These are phyloP conservation scores for Pyrgus malvae DNA, from an alignment of 2,888 invertebrate genomes.

Conservation along the genomic window DNA sequence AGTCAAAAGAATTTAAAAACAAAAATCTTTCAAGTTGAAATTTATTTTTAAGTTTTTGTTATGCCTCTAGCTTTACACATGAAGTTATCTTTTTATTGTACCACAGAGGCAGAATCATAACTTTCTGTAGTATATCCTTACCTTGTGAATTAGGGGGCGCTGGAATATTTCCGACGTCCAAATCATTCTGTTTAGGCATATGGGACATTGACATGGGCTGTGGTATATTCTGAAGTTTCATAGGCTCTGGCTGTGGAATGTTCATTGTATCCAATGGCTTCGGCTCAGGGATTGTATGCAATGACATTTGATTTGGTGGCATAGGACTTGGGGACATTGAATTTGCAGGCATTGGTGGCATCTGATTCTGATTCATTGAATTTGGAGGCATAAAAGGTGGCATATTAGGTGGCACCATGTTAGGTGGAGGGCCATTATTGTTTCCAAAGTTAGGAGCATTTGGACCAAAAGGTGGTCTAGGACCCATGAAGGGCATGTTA, in stretches of 20 bases:
- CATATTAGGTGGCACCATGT: conserved; percentile 51
- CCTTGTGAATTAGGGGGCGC: conserved; percentile 52
- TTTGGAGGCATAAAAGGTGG: conserved; percentile 55
- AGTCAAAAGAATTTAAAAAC: too few species aligned
- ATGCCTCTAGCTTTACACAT: background rate
- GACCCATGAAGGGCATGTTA: conserved; percentile 64
- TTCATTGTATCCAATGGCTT: conserved; percentile 45
- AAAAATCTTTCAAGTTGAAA: background rate
- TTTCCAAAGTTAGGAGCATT: conserved; percentile 54
- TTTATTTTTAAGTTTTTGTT: too few species aligned
- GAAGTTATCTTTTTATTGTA: background rate
- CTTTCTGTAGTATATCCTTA: background rate
- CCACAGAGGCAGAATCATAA: background rate
- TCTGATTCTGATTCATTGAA: conserved; percentile 45
- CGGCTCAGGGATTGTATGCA: conserved; percentile 42
- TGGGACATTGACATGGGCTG: conserved; percentile 82
- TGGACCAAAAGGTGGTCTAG: conserved; percentile 63
- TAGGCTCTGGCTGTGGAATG: conserved; percentile 64
- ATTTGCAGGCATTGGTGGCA: conserved; percentile 39
- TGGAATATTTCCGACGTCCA: conserved; percentile 82
- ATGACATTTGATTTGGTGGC: background rate
- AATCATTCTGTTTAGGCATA: conserved; percentile 83
- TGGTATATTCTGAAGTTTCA: conserved; percentile 84
- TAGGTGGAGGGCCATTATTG: conserved; percentile 34
- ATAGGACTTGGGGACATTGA: conserved; percentile 37